Percentiles rank a stretch among this genome's conserved stretches.
These are phyloP conservation scores for Caenorhabditis imperialis DNA, from an alignment of 2,888 invertebrate genomes.

Conservation along the genomic window DNA sequence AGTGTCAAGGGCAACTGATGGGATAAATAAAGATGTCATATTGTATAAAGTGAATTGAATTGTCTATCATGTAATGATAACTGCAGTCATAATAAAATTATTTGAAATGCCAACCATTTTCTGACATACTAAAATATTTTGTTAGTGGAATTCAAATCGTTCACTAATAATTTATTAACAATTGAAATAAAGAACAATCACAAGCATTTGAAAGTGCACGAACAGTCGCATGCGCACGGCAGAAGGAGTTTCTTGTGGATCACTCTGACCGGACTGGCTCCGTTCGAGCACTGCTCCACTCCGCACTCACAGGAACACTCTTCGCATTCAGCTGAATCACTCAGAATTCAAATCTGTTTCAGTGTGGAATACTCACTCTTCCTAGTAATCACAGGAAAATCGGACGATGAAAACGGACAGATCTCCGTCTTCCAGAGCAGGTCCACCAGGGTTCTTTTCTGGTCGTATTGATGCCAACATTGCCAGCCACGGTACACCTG, in stretches of 20 bases:
- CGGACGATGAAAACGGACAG: conserved; percentile 67
- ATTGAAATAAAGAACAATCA: conserved; percentile 8
- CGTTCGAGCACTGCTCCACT: conserved; percentile 72
- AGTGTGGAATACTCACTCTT: conserved; percentile 39
- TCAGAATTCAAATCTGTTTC: background rate
- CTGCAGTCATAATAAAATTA: no score
- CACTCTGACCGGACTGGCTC: conserved; percentile 69
- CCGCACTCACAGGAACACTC: conserved; percentile 75
- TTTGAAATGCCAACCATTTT: no score
- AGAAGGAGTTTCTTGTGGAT: conserved; percentile 68
- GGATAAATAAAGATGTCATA: conserved; percentile 3
- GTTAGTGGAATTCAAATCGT: no score
- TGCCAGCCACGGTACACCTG: conserved; percentile 71
- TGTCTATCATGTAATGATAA: background rate
- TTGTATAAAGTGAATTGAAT: background rate
- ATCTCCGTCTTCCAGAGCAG: conserved; percentile 77
- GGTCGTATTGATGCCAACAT: conserved; percentile 77
- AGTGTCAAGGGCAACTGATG: background rate
- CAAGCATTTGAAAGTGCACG: conserved; percentile 71
- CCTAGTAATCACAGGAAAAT: conserved; percentile 55
- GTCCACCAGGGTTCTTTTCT: conserved; percentile 72
- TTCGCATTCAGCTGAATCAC: conserved; percentile 61
- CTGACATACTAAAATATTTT: no score
- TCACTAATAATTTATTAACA: background rate
- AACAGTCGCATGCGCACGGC: conserved; percentile 72